Percentiles rank a stretch among this genome's conserved stretches.
Evolutionary conservation across 2,113 vertebrate species (phyloP).

Genomic region (Chitala chitala): DNA sequence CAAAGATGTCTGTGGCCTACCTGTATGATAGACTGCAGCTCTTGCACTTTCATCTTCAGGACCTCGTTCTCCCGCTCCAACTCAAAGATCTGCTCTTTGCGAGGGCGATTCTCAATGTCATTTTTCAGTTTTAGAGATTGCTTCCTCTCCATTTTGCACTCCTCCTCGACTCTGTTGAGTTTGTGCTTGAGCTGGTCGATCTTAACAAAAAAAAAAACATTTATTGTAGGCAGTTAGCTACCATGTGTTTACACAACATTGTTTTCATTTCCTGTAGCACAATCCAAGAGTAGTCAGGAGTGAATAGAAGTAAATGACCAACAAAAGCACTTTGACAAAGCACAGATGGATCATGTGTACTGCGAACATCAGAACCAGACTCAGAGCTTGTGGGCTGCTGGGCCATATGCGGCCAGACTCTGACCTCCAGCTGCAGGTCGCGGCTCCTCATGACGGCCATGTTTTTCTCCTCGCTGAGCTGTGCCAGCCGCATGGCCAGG

Average conservation of each 20-base stretch:
- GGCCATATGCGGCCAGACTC: too few species aligned
- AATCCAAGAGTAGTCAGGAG: too few species aligned
- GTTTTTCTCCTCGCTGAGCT: constrained; percentile 96
- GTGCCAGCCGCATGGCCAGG: constrained; percentile 91
- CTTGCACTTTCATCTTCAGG: constrained; percentile 92
- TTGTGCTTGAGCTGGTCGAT: constrained; percentile 92
- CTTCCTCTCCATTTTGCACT: constrained; percentile 89
- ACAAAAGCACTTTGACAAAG: too few species aligned
- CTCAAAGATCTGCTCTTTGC: constrained; percentile 85
- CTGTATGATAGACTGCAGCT: constrained; percentile 91
- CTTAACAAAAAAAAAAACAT: constrained; percentile 49
- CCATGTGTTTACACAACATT: too few species aligned
- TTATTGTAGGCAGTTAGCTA: neutral
- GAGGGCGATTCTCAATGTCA: constrained; percentile 91
- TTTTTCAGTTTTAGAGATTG: constrained; percentile 95
- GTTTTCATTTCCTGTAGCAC: too few species aligned
- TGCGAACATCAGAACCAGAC: too few species aligned
- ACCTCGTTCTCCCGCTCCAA: constrained; percentile 89
- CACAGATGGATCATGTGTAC: too few species aligned
- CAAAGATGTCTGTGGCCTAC: constrained; percentile 38
- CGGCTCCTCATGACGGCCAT: constrained; percentile 95
- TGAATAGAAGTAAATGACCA: too few species aligned
- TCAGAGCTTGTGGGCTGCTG: too few species aligned
- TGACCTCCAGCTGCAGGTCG: constrained; percentile 92
- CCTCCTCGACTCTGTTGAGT: constrained; percentile 92